These are phyloP conservation scores for Bombyx huttoni DNA, from an alignment of 2,888 invertebrate species.

Conservation along the genomic window DNA sequence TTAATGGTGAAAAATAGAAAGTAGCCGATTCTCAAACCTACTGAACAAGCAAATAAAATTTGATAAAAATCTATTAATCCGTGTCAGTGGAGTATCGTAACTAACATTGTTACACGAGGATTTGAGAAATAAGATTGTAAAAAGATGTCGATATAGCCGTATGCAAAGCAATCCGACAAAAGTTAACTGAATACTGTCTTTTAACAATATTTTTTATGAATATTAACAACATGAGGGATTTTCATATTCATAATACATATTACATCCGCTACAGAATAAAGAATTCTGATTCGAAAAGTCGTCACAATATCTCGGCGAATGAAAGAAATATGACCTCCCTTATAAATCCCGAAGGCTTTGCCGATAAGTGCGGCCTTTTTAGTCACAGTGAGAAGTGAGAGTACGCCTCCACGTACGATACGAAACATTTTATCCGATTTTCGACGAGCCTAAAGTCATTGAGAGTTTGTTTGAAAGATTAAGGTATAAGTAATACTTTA, in stretches of 20 bases:
- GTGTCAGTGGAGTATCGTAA: too few relatives aligned
- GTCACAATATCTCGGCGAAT: neutral
- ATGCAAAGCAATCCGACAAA: too few relatives aligned
- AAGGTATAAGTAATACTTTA: neutral
- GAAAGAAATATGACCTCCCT: constrained; percentile 11
- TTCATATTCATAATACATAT: neutral
- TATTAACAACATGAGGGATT: neutral
- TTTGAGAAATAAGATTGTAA: too few relatives aligned
- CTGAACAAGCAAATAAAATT: too few relatives aligned
- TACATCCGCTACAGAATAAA: neutral
- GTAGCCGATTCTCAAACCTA: too few relatives aligned
- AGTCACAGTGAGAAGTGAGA: neutral
- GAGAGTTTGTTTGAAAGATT: neutral
- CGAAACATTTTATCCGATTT: constrained; percentile 3
- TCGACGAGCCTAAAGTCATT: neutral
- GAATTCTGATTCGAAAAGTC: neutral
- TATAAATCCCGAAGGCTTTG: constrained; percentile 5
- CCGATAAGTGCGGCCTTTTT: constrained; percentile 5
- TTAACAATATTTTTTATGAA: neutral
- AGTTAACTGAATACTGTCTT: neutral
- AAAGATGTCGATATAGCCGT: too few relatives aligned
- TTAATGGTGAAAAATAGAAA: too few relatives aligned
- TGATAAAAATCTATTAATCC: too few relatives aligned
- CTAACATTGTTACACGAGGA: too few relatives aligned
- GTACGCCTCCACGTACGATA: constrained; percentile 2